Conservation (phyloP, 2,888 invertebrate genomes). For the Synanthedon andrenaeformis region DNA sequence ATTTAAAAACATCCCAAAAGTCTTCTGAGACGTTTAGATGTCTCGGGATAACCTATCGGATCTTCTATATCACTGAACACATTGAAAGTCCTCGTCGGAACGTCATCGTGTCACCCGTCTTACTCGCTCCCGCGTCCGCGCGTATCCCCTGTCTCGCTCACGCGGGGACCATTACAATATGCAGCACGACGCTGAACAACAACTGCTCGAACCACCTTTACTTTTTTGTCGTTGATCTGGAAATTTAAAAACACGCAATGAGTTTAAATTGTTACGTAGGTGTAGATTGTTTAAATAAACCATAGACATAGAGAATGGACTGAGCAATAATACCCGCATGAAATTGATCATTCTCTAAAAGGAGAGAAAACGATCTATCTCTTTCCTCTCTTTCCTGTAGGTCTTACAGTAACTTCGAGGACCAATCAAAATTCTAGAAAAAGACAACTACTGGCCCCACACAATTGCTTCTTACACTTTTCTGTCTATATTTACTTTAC, state of each 20-base stretch:
- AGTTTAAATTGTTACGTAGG: slow-evolving; percentile 1
- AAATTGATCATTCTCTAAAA: no score
- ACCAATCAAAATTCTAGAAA: no score
- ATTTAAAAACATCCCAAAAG: slow-evolving; percentile 49
- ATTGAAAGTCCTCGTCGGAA: slow-evolving; percentile 1
- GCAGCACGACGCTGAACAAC: slow-evolving; percentile 93
- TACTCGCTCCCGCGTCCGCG: slow-evolving; percentile 27
- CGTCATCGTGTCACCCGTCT: slow-evolving; percentile 1
- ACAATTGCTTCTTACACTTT: no score
- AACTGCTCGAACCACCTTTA: slow-evolving; percentile 94
- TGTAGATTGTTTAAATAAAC: no score
- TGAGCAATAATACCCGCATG: no score
- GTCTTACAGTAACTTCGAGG: no score
- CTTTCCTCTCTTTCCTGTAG: no score
- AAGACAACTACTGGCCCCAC: no score
- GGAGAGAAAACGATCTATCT: no score
- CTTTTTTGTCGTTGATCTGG: slow-evolving; percentile 95
- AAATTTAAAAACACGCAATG: slow-evolving; percentile 39
- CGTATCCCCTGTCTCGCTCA: slow-evolving; percentile 23
- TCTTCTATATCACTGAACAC: slow-evolving; percentile 6
- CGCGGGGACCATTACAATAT: slow-evolving; percentile 80
- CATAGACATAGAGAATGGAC: no score
- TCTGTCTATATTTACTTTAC: no score
- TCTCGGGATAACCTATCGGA: slow-evolving; percentile 12
- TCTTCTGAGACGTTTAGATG: slow-evolving; percentile 15